Base-by-base conservation (phyloP, 2,797 vertebrate genomes). In the Notolepis coatsorum region DNA sequence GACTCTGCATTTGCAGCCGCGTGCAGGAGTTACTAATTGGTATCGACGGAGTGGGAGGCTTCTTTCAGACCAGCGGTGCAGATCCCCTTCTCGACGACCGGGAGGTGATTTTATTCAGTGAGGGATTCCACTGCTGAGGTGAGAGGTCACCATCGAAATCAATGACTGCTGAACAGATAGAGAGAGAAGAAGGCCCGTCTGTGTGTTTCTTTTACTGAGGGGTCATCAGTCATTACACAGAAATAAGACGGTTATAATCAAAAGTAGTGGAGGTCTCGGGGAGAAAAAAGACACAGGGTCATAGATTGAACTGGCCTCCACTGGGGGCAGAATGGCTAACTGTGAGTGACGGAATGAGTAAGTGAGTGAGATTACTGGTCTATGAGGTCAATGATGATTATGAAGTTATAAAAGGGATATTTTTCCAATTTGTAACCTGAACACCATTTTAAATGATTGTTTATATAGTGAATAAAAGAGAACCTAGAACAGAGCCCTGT, bases 1-100 rank as follows among this genome's bases (percentile, higher is more conserved):
- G 54, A 41, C 46, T 54, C 39, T 54, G 58, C 33, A 41, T 55
- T 42, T 52, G 30, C 46, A 59, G 33, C 39, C 58, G 65, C 65
- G 67, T 75, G 73, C 77, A 68, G 77, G 54, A 53, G 63, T 67
- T 62, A 67, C 70, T 83, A 84, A 87, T 83, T 83, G 77, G 80
- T 82, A 84, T 82, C 41, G 79, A 85, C 67, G 42, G 49, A 65
- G 53, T 61, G 51, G 57, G 35, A 65, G 65, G 49, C 41, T 43
- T 72, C 64, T 37, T 81, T 85, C 64, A 73, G 52, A 84, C 81
- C 67, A 80, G 60, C 48, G 53, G 71, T 67, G 70, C 71, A 78
- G 75, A 88, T 86, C 75, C 66, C 68, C 64, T n/a, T n/a, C 74
- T 61, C 68, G 81, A 85, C 43, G 61, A 66, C 65, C 52, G 68